Evolutionary conservation across 2,888 invertebrate species (phyloP).

Genomic region (Tanypteryx hageni): DNA sequence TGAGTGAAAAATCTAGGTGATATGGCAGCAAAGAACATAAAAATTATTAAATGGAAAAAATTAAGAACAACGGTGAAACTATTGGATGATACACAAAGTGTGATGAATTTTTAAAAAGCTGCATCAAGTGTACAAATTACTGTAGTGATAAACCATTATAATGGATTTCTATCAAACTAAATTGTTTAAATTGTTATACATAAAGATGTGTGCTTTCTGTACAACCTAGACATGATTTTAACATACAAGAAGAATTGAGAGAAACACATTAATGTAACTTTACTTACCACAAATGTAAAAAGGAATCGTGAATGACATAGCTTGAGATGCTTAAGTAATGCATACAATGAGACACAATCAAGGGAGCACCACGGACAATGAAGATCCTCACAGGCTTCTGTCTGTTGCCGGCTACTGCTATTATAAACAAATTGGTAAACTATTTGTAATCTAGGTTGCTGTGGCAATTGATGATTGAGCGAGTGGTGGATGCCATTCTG

Average conservation of each 20-base stretch:
- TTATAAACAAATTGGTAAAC: slow-evolving; percentile 98
- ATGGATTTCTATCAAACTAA: too few relatives aligned
- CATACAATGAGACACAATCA: slow-evolving; percentile 91
- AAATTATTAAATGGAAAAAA: too few relatives aligned
- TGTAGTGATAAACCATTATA: not conserved
- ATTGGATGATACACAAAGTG: too few relatives aligned
- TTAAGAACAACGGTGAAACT: too few relatives aligned
- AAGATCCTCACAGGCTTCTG: slow-evolving; percentile 94
- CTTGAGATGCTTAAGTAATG: slow-evolving; percentile 94
- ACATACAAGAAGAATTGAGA: not conserved
- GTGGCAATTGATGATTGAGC: slow-evolving; percentile 33
- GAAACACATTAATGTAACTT: slow-evolving; percentile 65
- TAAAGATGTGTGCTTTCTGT: not conserved
- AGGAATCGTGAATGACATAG: slow-evolving; percentile 95
- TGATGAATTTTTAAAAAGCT: too few relatives aligned
- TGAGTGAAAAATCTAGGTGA: too few relatives aligned
- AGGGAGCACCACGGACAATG: slow-evolving; percentile 98
- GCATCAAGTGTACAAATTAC: not conserved
- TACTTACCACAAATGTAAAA: slow-evolving; percentile 91
- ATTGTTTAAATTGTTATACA: not conserved
- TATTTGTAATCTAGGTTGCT: slow-evolving; percentile 81
- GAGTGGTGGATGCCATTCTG: slow-evolving; percentile 23
- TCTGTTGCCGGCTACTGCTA: slow-evolving; percentile 96
- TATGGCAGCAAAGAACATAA: too few relatives aligned
- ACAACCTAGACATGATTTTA: not conserved